A percentile compares a stretch with the other conserved stretches of the same genome.
Conservation (phyloP, 2,888 invertebrate genomes). For the Druceiella hillmani region DNA sequence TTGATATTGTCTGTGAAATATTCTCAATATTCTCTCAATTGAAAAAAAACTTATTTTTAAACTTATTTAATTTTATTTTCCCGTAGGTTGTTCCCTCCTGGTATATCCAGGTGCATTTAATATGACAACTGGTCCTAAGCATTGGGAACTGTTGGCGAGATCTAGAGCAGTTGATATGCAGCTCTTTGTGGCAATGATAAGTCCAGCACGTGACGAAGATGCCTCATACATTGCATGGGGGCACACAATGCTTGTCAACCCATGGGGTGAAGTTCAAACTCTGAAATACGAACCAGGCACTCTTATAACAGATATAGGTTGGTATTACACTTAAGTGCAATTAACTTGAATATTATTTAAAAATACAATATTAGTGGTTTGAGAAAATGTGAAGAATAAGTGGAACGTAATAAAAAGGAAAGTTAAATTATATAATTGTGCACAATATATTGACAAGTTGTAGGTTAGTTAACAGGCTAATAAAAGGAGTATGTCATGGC, state of each 20-base stretch:
- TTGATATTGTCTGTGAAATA: no score
- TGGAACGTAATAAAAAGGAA: background rate
- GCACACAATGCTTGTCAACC: constrained; percentile 77
- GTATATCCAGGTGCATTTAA: constrained; percentile 95
- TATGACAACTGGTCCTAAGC: constrained; percentile 91
- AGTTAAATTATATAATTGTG: no score
- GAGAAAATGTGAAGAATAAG: background rate
- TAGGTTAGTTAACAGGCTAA: no score
- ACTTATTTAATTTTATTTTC: no score
- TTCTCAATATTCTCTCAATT: no score
- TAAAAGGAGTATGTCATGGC: no score
- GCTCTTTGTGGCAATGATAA: constrained; percentile 77
- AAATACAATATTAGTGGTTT: background rate
- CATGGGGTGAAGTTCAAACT: constrained; percentile 70
- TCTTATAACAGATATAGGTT: constrained; percentile 73
- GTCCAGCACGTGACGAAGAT: constrained; percentile 70
- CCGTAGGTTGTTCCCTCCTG: constrained; percentile 76
- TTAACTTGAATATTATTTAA: constrained; percentile 2
- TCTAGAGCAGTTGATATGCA: constrained; percentile 86
- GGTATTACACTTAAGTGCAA: no score
- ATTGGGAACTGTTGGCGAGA: constrained; percentile 84
- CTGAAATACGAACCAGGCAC: constrained; percentile 68
- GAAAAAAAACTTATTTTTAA: no score
- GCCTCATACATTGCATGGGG: constrained; percentile 85
- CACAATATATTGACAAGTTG: no score